phyloP scores from a whole-genome alignment of 2,797 vertebrate species.

The Rhinophrynus dorsalis region DNA sequence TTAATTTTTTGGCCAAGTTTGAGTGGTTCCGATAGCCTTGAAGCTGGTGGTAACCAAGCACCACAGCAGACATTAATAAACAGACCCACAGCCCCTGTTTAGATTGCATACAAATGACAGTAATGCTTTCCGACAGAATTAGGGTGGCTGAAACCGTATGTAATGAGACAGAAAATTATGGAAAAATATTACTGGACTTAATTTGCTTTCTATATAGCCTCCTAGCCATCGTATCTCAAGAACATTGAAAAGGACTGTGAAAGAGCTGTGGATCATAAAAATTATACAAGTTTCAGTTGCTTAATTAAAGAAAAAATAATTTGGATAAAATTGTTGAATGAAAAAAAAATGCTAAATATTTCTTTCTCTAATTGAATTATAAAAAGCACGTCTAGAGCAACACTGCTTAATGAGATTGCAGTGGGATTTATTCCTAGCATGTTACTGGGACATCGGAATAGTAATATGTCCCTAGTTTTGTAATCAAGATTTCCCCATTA shows the following conservation, averaged over 20 bases:
- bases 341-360: background rate
- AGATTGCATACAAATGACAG: constrained; percentile 70
- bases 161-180: constrained; percentile 79
- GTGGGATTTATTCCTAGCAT: constrained; percentile 15
- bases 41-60: constrained; percentile 49
- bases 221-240: constrained; percentile 49
- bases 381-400: background rate
- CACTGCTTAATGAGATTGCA: constrained; percentile 2
- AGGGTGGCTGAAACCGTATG: constrained; percentile 75
- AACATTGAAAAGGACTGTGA: background rate
- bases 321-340: background rate
- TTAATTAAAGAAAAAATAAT: constrained; percentile 3
- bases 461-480: constrained; percentile 19
- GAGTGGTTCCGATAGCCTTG: background rate
- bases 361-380: constrained; percentile 27
- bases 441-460: constrained; percentile 9
- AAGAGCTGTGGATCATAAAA: background rate
- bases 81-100: constrained; percentile 61
- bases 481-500: constrained; percentile 30
- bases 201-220: constrained; percentile 50
- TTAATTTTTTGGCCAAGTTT: constrained; percentile 11
- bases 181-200: constrained; percentile 63
- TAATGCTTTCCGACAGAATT: constrained; percentile 81
- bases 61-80: constrained; percentile 68
- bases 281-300: constrained; percentile 3